Percentiles rank a stretch among this genome's conserved stretches.
Evolutionary conservation across 2,113 vertebrate species (phyloP).

Genomic region (Scytalopus superciliaris): DNA sequence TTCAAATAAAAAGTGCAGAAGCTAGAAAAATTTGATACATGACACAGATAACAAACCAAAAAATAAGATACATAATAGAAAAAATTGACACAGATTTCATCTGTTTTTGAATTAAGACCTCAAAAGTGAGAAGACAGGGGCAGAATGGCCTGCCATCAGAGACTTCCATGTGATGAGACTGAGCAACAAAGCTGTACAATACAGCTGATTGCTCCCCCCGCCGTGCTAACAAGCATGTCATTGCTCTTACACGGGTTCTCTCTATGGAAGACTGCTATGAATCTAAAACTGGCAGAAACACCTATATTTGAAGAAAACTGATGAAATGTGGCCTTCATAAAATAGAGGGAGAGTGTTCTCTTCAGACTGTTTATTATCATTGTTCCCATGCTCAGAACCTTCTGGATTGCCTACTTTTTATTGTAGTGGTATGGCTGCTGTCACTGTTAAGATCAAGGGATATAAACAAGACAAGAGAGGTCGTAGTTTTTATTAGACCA

Average conservation of each 20-base stretch:
- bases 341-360: not conserved
- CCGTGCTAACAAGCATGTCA: fast-evolving
- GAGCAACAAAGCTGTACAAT: fast-evolving
- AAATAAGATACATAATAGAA: not conserved
- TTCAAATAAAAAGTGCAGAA: not conserved
- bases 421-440: not conserved
- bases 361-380: not conserved
- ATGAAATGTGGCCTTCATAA: not conserved
- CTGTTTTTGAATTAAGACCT: not conserved
- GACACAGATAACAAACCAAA: fast-evolving
- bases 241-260: not conserved
- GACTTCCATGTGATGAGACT: too few species aligned
- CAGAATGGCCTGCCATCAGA: not conserved
- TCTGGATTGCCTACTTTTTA: not conserved
- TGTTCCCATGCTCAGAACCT: not conserved
- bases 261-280: not conserved
- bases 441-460: not conserved
- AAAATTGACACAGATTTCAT: not conserved
- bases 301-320: not conserved
- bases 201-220: not conserved
- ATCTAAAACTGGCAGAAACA: not conserved
- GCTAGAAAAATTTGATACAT: not conserved
- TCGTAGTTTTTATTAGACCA: not conserved
- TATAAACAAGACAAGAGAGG: not conserved
- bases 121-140: not conserved